Base-by-base conservation (phyloP, 2,113 vertebrate genomes). In the Silurus asotus region DNA sequence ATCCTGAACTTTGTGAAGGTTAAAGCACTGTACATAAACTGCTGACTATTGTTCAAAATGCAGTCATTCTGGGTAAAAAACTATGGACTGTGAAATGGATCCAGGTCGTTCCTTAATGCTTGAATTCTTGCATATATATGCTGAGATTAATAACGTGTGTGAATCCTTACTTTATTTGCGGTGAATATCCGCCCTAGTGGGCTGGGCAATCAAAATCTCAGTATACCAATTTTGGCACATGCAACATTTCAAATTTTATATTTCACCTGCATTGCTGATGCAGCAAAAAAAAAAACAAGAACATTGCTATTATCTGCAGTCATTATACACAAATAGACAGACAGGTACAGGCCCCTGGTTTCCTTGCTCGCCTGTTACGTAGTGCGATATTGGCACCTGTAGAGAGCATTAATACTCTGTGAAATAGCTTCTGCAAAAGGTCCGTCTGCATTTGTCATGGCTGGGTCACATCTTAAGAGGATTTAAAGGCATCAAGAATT, bases 261-360 rank as follows among this genome's bases (percentile, higher is more conserved):
- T 86, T 83, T 64, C 81, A 83, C 28, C 23, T 5, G 23, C 75
- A 74, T 76, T 83, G 74, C 65, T 86, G 81, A 84, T 4, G 10
- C 81, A 79, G 82, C 74, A 65, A 61, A 58, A 8, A 25, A 8
- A 9, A 81, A 80, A 64, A 51, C 11, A 25, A 8, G 13, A 81
- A 80, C 74, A 14, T 58, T 45, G n/a, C 74, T 59, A 53, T 88
- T 75, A 84, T 84, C 49, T 20, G 48, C 14, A 23, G 65, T 37
- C 11, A 17, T 61, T 69, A 13, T 58, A 58, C 58, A 13, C 48
- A 61, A 20, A 62, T 62, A 62, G 15, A 15, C 59, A 51, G 23
- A 51, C 28, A 85, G 25, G 25, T 56, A 82, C 23, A 67, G 49
- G 17, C 49, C 5, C 11, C 15, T 0, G 8, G 56, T 67, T 67